These are phyloP conservation scores for Brachionichthys hirsutus DNA, from an alignment of 2,113 vertebrate species.

Conservation along the genomic window DNA sequence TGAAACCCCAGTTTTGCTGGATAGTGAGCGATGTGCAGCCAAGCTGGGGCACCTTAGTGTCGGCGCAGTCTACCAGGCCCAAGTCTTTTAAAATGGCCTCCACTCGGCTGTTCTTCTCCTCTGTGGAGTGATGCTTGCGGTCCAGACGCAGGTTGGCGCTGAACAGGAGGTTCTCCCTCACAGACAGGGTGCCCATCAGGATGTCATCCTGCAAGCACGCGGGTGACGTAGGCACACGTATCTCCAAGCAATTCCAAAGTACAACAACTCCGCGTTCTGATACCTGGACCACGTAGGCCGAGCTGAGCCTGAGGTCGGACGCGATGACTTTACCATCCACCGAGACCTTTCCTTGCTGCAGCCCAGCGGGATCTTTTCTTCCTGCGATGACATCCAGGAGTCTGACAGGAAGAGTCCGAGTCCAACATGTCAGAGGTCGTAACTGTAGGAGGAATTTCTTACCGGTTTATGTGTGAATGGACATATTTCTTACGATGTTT, in stretches of 20 bases:
- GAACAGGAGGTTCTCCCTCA: constrained; percentile 81
- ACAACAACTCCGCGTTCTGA: background rate
- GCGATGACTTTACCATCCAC: constrained; percentile 73
- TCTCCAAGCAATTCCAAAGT: background rate
- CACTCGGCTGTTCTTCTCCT: constrained; percentile 72
- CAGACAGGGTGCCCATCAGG: constrained; percentile 78
- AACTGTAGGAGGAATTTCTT: background rate
- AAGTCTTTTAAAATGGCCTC: constrained; percentile 73
- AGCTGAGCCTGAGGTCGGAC: constrained; percentile 73
- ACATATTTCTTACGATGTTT: constrained; percentile 79
- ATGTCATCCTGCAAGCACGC: constrained; percentile 74
- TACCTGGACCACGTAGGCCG: constrained; percentile 82
- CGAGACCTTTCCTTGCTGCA: constrained; percentile 68
- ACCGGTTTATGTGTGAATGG: background rate
- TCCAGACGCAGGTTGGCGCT: constrained; percentile 78
- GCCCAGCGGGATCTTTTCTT: constrained; percentile 77
- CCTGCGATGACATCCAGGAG: constrained; percentile 80
- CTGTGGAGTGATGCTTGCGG: constrained; percentile 41
- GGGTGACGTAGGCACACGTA: background rate
- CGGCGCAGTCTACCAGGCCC: constrained; percentile 75
- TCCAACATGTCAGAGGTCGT: background rate
- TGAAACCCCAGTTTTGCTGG: too few relatives aligned
- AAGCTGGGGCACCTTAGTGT: constrained; percentile 72
- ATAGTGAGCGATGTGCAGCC: too few relatives aligned
- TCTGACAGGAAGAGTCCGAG: constrained; percentile 41